Base-by-base conservation (phyloP, 1,140 invertebrate species). In the Pogonus chalceus region DNA sequence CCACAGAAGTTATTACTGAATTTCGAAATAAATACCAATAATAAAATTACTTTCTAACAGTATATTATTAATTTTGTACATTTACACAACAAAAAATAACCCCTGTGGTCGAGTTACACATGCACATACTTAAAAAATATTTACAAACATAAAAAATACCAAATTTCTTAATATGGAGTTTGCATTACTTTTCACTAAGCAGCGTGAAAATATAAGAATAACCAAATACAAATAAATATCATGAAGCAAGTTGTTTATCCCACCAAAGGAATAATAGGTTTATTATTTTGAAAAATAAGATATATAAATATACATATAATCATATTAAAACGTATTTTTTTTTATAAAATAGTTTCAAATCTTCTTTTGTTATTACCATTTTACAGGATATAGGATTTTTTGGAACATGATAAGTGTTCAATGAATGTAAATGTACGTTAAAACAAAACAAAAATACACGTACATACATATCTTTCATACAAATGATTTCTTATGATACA, bases 181-280 rank as follows among this genome's bases (percentile, higher is more conserved):
- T 66, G 64, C 64, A 66, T 56, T 60, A 50, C 58, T 49, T 20
- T 58, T 49, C 56, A 55, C 26, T 26, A 54, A 52, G 56, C 57
- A 51, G 51, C 53, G 60, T 59, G 57, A 49, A 61, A 59, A 23
- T 39, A 53, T 7, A 46, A 47, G 35, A 52, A 52, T 7, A 49
- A 49, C 20, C 7, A 21, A 49, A 12, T 37, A 52, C 20, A 22
- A 1, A 24, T 22, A 20, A 16, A 16, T 23, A 12, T 2, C 39
- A 21, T 43, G 9, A 43, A 43, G 37, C 37, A 43, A 43, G 18
- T 43, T 16, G 9, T n/a, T n/a, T n/a, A n/a, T 18, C 37, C 37
- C 37, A 43, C 37, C 37, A 10, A 4, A 18, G 37, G 9, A n/a
- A n/a, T n/a, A n/a, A n/a, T n/a, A n/a, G n/a, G n/a, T n/a, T n/a